Percentiles rank a stretch among this genome's conserved stretches.
phyloP scores from a whole-genome alignment of 37 sponge, comb jelly and placozoan species.

The Hexactinellida sp. region DNA sequence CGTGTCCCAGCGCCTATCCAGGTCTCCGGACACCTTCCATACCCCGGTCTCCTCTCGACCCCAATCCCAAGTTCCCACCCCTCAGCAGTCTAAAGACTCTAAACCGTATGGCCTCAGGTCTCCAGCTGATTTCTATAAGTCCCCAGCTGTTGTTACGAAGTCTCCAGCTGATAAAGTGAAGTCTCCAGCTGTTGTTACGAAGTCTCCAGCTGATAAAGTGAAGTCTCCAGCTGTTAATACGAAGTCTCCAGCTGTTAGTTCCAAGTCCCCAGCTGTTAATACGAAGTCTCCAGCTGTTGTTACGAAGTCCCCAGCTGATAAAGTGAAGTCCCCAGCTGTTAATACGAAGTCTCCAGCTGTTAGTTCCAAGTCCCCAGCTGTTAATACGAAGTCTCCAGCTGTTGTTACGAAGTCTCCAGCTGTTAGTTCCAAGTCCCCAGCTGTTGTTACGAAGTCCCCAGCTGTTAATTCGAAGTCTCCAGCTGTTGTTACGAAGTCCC shows the following conservation, averaged over 20 bases:
- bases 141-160: background rate
- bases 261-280: background rate
- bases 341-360: too few species aligned
- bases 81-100: too few species aligned
- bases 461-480: background rate
- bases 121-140: background rate
- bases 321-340: too few species aligned
- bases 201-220: background rate
- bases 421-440: background rate
- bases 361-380: too few species aligned
- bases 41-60: background rate
- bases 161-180: background rate
- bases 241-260: background rate
- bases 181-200: background rate
- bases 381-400: background rate
- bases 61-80: background rate
- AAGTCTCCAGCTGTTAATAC: too few species aligned
- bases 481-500: background rate
- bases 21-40: background rate
- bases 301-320: background rate
- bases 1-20: background rate
- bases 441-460: background rate
- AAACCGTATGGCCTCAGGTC: too few species aligned
- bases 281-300: background rate
- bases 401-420: background rate